Evolutionary conservation across 2,888 invertebrate species (phyloP), one percentile per base, ranked within the genome.

Genomic region (Hypena proboscidalis): DNA sequence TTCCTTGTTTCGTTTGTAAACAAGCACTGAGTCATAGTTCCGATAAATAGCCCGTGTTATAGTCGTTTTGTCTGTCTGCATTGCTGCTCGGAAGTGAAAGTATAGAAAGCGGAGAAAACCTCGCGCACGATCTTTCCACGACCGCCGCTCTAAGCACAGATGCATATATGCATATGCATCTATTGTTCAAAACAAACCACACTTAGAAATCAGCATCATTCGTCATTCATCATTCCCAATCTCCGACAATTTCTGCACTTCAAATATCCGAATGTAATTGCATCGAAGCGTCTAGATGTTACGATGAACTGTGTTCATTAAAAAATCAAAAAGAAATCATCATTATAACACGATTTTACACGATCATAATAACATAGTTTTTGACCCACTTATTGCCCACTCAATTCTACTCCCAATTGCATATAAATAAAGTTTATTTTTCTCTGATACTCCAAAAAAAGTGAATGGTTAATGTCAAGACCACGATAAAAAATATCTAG

Each of bases 11-110:
- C 56, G 51, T 61, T 65, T 60, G 67, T 72, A 70, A 71, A 73
- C 70, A 72, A 59, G 31, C 32, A 70, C 56, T 74, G 73, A 76
- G 68, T 78, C 77, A 77, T 49, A 57, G 58, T 71, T 74, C 68
- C 72, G 60, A 72, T 77, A 74, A 75, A 70, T 62, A 67, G 70
- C 56, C 57, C 52, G 58, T 57, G 67, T 59, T 60, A 58, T 64
- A 68, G 68, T 71, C 63, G 73, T 78, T 77, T 76, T 72, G 81
- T 77, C 74, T 73, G 75, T 65, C 64, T 66, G 67, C 59, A 59
- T 49, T 49, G 54, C 39, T n/a, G n/a, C 67, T 75, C 71, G 75
- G 80, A 80, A 82, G 83, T 82, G 83, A 83, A 82, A 83, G 83
- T 81, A 58, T 67, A 66, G 77, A 80, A 82, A 83, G 81, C 63